Evolutionary conservation across 35 echinoderm and acorn worm species (phyloP).

Genomic region (Stichopus chloronotus): DNA sequence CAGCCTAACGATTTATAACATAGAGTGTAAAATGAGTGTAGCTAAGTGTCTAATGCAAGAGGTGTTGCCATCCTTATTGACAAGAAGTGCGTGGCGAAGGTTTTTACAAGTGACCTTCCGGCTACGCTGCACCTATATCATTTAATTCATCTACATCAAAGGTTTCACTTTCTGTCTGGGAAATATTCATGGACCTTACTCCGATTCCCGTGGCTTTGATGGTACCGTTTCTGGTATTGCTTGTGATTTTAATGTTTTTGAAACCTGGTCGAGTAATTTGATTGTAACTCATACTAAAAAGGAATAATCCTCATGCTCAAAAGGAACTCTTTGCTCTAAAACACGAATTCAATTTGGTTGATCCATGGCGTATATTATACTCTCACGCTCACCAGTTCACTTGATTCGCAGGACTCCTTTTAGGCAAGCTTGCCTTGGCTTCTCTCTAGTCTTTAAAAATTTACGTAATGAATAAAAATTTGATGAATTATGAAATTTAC

Average conservation of each 20-base stretch:
- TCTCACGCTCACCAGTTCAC: not conserved
- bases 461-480: too few relatives aligned
- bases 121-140: not conserved
- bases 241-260: not conserved
- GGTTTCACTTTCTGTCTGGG: not conserved
- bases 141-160: constrained; percentile 1
- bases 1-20: too few relatives aligned
- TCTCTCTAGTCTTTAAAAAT: not conserved
- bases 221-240: not conserved
- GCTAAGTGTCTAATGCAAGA: too few relatives aligned
- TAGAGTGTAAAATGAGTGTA: too few relatives aligned
- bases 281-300: not conserved
- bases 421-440: not conserved
- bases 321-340: not conserved
- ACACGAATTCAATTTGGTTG: not conserved
- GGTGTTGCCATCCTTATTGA: not conserved
- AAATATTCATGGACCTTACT: not conserved
- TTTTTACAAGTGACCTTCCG: not conserved
- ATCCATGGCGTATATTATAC: not conserved
- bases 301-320: not conserved
- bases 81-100: not conserved
- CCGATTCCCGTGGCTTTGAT: not conserved
- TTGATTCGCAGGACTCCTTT: not conserved
- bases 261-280: not conserved
- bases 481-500: too few relatives aligned